Conservation (phyloP, 2,797 vertebrate species). For the Dermochelys coriacea region DNA sequence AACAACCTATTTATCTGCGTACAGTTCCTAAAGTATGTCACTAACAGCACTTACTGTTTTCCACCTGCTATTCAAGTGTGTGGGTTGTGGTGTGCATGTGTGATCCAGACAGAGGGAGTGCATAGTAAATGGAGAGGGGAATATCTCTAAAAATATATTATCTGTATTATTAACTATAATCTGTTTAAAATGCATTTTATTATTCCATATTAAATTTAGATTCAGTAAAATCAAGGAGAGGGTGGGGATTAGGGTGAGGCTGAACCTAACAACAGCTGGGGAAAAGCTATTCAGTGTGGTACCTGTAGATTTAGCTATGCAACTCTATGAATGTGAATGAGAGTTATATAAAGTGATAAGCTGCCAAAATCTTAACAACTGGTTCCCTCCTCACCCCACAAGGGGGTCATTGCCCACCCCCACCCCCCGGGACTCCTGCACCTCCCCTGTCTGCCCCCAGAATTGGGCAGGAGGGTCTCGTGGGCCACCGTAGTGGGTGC, state of each 20-base stretch:
- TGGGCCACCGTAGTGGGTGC: no score
- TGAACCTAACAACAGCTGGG: rapidly evolving
- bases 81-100: not conserved
- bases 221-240: not conserved
- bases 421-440: no score
- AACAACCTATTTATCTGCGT: conserved; percentile 31
- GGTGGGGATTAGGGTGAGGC: not conserved
- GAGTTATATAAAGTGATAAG: not conserved
- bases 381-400: no score
- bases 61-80: conserved; percentile 58
- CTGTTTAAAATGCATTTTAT: not conserved
- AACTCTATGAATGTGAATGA: not conserved
- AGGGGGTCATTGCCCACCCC: no score
- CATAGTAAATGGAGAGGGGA: not conserved
- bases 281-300: not conserved
- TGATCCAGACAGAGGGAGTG: not conserved
- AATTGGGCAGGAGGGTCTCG: no score
- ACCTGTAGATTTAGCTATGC: not conserved
- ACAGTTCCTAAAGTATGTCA: conserved; percentile 38
- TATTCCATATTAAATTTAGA: conserved; percentile 5
- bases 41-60: conserved; percentile 51
- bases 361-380: no score
- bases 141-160: not conserved
- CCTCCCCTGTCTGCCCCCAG: no score
- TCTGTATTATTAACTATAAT: not conserved